phyloP scores from a whole-genome alignment of 1,140 invertebrate genomes.

The Micrasema longulum region DNA sequence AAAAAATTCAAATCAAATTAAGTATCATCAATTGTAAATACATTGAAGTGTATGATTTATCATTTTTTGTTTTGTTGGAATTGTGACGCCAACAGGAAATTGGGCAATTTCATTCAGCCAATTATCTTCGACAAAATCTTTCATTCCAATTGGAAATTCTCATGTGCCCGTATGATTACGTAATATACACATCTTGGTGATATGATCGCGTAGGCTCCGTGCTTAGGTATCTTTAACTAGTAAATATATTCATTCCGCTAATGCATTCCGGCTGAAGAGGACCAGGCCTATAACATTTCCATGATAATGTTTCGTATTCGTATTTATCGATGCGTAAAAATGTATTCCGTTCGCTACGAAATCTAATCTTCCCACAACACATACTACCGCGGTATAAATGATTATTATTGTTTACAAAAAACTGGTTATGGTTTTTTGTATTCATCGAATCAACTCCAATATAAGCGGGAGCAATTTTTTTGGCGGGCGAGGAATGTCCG shows the following conservation, averaged over 20 bases:
- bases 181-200: slow-evolving; percentile 6
- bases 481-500: slow-evolving; percentile 18
- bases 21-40: too few species aligned
- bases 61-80: neutral
- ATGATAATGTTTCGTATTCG: slow-evolving; percentile 8
- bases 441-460: slow-evolving; percentile 13
- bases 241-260: slow-evolving; percentile 1
- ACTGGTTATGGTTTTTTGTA: slow-evolving; percentile 25
- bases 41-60: too few species aligned
- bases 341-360: slow-evolving; percentile 9
- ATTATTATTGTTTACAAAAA: slow-evolving; percentile 31
- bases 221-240: neutral
- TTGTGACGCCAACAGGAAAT: slow-evolving; percentile 4
- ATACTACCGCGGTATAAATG: slow-evolving; percentile 23
- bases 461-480: slow-evolving; percentile 3
- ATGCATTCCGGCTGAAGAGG: neutral
- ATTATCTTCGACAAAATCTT: slow-evolving; percentile 12
- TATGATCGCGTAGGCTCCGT: slow-evolving; percentile 5
- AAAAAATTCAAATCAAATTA: too few species aligned
- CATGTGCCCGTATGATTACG: slow-evolving; percentile 12
- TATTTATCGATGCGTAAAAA: slow-evolving; percentile 16
- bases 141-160: slow-evolving; percentile 12
- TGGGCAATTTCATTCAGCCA: neutral
- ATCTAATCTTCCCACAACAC: slow-evolving; percentile 16
- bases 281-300: slow-evolving; percentile 1